Base-by-base conservation (phyloP, 1,140 invertebrate species). In the Thaumatotibia leucotreta region DNA sequence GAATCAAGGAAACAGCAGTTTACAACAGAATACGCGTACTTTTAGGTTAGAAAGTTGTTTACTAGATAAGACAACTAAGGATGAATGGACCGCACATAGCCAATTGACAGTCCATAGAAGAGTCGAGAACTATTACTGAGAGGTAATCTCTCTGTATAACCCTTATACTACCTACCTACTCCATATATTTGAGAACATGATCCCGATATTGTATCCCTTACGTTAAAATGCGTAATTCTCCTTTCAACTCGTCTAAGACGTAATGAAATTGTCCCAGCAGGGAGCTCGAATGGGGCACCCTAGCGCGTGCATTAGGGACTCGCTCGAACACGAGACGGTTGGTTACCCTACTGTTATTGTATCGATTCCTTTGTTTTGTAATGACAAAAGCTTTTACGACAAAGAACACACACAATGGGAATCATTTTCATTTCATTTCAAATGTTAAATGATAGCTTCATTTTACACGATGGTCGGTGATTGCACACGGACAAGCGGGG, bases 221-320 rank as follows among this genome's bases (percentile, higher is more conserved):
- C 52, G 52, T 58, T 58, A 58, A 58, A 58, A 58, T 58, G 52
- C 52, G 52, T 58, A 27, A 58, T 27, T 58, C 39, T 58, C 27
- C 50, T 54, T 24, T 58, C 52, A 58, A 58, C 24, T 58, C 52
- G 23, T 58, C 23, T 27, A 58, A 27, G 52, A 27, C 52, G 52
- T 58, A 58, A 58, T 58, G 52, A 58, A 58, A 58, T 58, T 58
- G 52, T 58, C 52, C 52, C 52, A n/a, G 52, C 52, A 27, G 52
- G 52, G 52, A n/a, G 24, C 52, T 58, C 52, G 24, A 58, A 58
- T 58, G 52, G 52, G 52, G 24, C 52, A 27, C 52, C 52, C 52
- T 58, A 58, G 23, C 24, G 52, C 52, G 52, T 58, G 52, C 52
- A 58, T 58, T 58, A 58, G 52, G 52, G 52, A 11, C 52, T 58